Base-by-base conservation (phyloP, 2,888 invertebrate species). In the Theretra japonica region DNA sequence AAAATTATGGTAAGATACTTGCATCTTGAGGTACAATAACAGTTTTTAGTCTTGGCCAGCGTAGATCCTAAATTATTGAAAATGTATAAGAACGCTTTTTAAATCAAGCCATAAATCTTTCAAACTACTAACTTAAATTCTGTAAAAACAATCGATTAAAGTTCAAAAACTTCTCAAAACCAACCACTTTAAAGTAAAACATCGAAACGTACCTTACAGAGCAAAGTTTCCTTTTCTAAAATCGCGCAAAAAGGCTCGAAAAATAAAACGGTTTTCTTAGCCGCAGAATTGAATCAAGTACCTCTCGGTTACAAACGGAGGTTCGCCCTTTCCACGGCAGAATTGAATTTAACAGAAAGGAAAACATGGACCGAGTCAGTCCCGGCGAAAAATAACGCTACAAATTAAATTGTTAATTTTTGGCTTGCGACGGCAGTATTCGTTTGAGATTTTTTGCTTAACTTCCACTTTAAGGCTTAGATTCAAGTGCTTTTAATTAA, bases 281-380 rank as follows among this genome's bases (percentile, higher is more conserved):
- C 65, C 65, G 48, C 65, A 48, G 65, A 65, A 65, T 65, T 65
- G 65, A 65, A 65, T 65, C 48, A 65, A 65, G 48, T 15, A 48
- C 65, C 65, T 65, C 65, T 65, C 65, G 17, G 48, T 65, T 65
- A 65, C 65, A 65, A 65, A 65, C 65, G 48, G 65, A 48, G 65
- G 65, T 65, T 21, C 17, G 65, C 65, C 65, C 65, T 65, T 33
- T 65, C 48, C 65, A 48, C 65, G 48, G 65, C 23, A 65, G 48
- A 65, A 65, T 65, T 65, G 65, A 65, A 65, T 65, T 65, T 65
- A 48, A 48, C 65, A 65, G 48, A 65, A 65, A 65, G 65, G 48
- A 65, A 65, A 65, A 65, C 65, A 65, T 65, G 65, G 23, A 65
- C 21, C 48, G 65, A 65, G 23, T 65, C 41, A 48, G 41, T 6